Evolutionary conservation across 2,113 vertebrate genomes (phyloP).

Genomic region (Numenius arquata): DNA sequence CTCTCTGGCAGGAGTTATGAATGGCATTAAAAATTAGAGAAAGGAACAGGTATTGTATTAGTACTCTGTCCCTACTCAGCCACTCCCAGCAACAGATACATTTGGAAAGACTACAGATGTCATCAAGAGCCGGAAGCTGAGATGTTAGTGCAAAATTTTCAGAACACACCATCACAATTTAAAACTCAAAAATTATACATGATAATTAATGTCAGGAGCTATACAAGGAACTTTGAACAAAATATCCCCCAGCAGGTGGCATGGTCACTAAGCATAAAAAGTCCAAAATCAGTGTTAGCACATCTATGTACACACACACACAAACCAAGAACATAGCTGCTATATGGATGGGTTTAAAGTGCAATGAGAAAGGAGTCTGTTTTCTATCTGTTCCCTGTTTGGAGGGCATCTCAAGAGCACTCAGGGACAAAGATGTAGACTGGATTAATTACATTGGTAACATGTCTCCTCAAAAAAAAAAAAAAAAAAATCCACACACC

Average conservation of each 20-base stretch:
- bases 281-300: background rate
- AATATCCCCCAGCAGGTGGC: background rate
- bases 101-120: background rate
- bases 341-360: background rate
- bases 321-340: background rate
- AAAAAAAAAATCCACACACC: background rate
- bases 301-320: accelerated
- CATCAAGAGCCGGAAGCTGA: background rate
- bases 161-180: background rate
- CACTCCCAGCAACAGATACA: background rate
- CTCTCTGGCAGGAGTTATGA: background rate
- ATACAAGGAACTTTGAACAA: background rate
- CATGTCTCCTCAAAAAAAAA: background rate
- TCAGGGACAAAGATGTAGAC: background rate
- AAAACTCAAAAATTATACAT: background rate
- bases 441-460: background rate
- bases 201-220: background rate
- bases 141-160: background rate
- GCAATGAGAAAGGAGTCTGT: background rate
- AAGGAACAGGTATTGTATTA: background rate
- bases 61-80: background rate
- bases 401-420: background rate
- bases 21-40: background rate
- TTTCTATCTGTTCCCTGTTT: background rate
- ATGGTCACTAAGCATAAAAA: background rate